These are phyloP conservation scores for Disparrhopalites patrizii DNA, from an alignment of 2,888 invertebrate species.

Conservation along the genomic window DNA sequence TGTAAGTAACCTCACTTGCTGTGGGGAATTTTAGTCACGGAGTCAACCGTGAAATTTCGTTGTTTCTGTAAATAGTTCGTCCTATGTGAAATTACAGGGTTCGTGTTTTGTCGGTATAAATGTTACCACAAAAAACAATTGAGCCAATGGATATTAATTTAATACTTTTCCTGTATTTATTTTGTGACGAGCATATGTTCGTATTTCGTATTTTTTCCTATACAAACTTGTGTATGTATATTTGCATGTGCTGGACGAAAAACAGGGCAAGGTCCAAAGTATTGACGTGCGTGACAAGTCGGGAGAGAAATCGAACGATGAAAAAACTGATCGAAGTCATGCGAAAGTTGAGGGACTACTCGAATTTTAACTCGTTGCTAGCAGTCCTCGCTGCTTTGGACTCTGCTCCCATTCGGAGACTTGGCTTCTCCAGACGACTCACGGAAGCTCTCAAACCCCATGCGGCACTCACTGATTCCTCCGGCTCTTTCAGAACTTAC, in stretches of 20 bases:
- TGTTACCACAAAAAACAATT: too few relatives aligned
- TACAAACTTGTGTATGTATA: too few relatives aligned
- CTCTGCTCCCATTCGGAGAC: conserved; percentile 85
- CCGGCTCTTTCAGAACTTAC: conserved; percentile 97
- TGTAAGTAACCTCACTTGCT: too few relatives aligned
- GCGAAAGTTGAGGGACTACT: conserved; percentile 94
- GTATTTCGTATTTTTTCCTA: too few relatives aligned
- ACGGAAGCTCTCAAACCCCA: conserved; percentile 90
- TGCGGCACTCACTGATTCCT: conserved; percentile 93
- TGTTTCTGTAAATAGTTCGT: too few relatives aligned
- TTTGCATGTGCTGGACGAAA: too few relatives aligned
- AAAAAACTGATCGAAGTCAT: conserved; percentile 96
- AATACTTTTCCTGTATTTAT: neutral
- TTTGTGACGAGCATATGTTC: too few relatives aligned
- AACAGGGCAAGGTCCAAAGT: conserved; percentile 83
- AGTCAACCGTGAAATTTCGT: too few relatives aligned
- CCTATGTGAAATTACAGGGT: too few relatives aligned
- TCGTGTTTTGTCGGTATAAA: too few relatives aligned
- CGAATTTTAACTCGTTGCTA: conserved; percentile 97
- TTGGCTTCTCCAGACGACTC: conserved; percentile 90
- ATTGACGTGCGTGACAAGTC: conserved; percentile 83
- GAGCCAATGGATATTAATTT: too few relatives aligned
- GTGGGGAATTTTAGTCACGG: too few relatives aligned
- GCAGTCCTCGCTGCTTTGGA: conserved; percentile 94
- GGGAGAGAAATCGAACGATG: conserved; percentile 90